Percentiles rank a stretch among this genome's conserved stretches.
These are phyloP conservation scores for Tanytarsus gracilentus DNA, from an alignment of 2,888 invertebrate species.

Conservation along the genomic window DNA sequence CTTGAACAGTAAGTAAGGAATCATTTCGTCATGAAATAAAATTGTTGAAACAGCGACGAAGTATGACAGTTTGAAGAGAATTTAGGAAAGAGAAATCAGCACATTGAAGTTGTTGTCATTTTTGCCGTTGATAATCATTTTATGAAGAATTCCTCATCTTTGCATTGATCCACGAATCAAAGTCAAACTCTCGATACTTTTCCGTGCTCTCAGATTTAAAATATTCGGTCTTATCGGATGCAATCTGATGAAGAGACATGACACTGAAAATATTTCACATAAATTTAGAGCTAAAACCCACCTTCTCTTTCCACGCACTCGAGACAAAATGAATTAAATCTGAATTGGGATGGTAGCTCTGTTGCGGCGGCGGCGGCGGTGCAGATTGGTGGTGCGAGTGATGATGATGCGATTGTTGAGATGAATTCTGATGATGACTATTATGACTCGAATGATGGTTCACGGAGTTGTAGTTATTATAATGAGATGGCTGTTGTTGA, in stretches of 20 bases:
- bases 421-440: not conserved
- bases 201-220: slow-evolving; percentile 6
- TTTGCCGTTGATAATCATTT: not conserved
- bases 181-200: not conserved
- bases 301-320: slow-evolving; percentile 18
- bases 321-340: slow-evolving; percentile 18
- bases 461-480: not conserved
- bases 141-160: slow-evolving; percentile 6
- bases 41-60: no score
- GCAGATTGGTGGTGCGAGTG: not conserved
- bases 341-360: not conserved
- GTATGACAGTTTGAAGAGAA: no score
- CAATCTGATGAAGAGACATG: not conserved
- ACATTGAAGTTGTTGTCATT: not conserved
- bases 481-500: not conserved
- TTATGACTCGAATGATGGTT: not conserved
- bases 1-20: no score
- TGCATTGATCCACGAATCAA: slow-evolving; percentile 2
- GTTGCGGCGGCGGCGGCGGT: not conserved
- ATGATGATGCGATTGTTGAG: slow-evolving; percentile 1
- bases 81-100: no score
- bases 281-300: not conserved
- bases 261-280: not conserved
- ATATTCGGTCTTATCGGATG: slow-evolving; percentile 4
- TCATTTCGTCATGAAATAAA: no score